These are phyloP conservation scores for Strigamia transsilvanica DNA, from an alignment of 2,888 invertebrate species.

Conservation along the genomic window DNA sequence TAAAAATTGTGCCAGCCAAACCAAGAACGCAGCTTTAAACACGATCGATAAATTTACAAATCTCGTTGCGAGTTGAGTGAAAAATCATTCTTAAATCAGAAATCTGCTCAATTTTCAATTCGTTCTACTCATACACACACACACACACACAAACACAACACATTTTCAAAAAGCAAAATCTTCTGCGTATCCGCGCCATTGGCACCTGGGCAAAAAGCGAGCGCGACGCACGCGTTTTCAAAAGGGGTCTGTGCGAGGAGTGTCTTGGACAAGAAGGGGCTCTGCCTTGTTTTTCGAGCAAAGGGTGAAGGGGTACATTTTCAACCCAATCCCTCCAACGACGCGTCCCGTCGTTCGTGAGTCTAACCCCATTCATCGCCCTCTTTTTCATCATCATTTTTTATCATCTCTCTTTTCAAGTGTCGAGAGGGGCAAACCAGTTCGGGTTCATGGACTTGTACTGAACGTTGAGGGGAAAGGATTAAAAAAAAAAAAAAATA, in stretches of 20 bases:
- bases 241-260: slow-evolving; percentile 14
- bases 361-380: slow-evolving; percentile 39
- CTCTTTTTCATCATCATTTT: slow-evolving; percentile 42
- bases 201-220: background rate
- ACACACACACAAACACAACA: too few relatives aligned
- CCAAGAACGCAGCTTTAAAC: background rate
- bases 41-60: slow-evolving; percentile 23
- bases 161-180: background rate
- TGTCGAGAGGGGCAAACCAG: slow-evolving; percentile 49
- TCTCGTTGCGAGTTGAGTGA: background rate
- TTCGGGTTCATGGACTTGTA: slow-evolving; percentile 39
- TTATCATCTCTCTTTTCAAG: slow-evolving; percentile 50
- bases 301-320: slow-evolving; percentile 26
- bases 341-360: slow-evolving; percentile 28
- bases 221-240: background rate
- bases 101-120: background rate
- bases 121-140: too few relatives aligned
- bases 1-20: slow-evolving; percentile 8
- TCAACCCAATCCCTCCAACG: slow-evolving; percentile 41
- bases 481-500: slow-evolving; percentile 40
- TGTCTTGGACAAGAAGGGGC: slow-evolving; percentile 18
- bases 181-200: background rate
- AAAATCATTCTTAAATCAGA: slow-evolving; percentile 27
- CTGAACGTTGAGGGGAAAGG: slow-evolving; percentile 44
- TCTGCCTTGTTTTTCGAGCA: slow-evolving; percentile 23